These are phyloP conservation scores for Caretta caretta DNA, from an alignment of 2,113 vertebrate genomes.

Conservation along the genomic window DNA sequence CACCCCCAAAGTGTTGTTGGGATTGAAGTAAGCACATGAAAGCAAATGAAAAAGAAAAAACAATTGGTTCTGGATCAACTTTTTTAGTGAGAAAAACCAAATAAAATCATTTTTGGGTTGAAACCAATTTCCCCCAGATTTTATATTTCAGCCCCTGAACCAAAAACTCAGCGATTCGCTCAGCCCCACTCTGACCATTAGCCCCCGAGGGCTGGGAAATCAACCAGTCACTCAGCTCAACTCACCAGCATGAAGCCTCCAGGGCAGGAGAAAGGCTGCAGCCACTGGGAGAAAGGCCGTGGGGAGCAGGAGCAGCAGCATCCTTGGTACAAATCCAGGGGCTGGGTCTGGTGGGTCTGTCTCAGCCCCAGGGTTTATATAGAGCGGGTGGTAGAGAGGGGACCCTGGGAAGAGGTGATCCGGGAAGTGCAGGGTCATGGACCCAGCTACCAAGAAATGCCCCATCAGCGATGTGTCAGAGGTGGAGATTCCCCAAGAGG, in stretches of 20 bases:
- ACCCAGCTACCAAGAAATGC: not conserved
- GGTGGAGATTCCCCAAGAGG: too few species aligned
- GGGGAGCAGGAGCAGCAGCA: not conserved
- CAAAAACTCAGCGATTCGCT: too few species aligned
- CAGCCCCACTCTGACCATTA: too few species aligned
- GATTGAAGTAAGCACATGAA: too few species aligned
- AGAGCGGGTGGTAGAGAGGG: fast-evolving
- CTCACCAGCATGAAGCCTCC: not conserved
- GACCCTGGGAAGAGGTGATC: not conserved
- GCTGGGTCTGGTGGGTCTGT: not conserved
- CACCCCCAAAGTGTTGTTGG: too few species aligned
- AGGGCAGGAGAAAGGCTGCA: not conserved
- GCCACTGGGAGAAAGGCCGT: fast-evolving
- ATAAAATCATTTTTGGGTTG: too few species aligned
- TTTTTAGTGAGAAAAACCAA: too few species aligned
- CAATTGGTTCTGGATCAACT: too few species aligned
- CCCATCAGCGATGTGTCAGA: not conserved
- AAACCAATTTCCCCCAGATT: too few species aligned
- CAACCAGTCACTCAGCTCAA: not conserved
- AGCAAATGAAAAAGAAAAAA: too few species aligned
- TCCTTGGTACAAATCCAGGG: not conserved
- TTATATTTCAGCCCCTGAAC: too few species aligned
- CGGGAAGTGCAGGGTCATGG: not conserved
- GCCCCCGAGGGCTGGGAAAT: not conserved
- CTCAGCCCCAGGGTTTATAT: not conserved